Base-by-base conservation (phyloP, 2,113 vertebrate genomes). In the Sturnus vulgaris region DNA sequence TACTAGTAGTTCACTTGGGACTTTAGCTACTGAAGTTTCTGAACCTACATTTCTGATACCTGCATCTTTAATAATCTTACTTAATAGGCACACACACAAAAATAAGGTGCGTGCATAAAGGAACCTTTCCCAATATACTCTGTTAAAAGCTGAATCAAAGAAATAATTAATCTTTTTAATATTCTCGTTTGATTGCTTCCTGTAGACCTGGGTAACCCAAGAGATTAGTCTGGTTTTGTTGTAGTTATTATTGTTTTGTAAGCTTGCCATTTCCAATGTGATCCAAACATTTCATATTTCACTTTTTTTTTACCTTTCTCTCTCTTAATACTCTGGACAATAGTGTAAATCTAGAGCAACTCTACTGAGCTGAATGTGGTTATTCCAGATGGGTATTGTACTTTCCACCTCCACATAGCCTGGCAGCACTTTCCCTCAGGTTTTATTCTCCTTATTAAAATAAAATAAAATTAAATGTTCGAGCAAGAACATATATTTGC, bases 371-470 rank as follows among this genome's bases (percentile, higher is more conserved):
- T 90, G 28, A 53, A 53, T 80, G 50, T 35, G 28, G 18, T 68
- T 93, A 49, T 94, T 94, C 46, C 56, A 88, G 27, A 70, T 64
- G 24, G 35, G 23, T 94, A 11, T 68, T 93, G 35, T 89, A 68
- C 49, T 85, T 93, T 75, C 73, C 57, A 88, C 72, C 42, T 84
- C 76, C 30, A 24, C 24, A 18, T n/a, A 66, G 44, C 72, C 64
- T 78, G 72, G 47, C 53, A 78, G 17, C 31, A n/a, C 75, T 93
- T 89, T 89, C n/a, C 52, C 37, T 16, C 20, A 20, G 56, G 56
- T 83, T 90, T 93, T 83, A 33, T 70, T 94, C 55, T 90, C 13
- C 55, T 77, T 39, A 53, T 86, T 90, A 88, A 90, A 93, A 64
- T 63, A 44, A 69, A 82, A 65, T 64, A 46, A 66, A 82, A 65